Conservation (phyloP, 2,888 invertebrate genomes). For the Busseola fusca region DNA sequence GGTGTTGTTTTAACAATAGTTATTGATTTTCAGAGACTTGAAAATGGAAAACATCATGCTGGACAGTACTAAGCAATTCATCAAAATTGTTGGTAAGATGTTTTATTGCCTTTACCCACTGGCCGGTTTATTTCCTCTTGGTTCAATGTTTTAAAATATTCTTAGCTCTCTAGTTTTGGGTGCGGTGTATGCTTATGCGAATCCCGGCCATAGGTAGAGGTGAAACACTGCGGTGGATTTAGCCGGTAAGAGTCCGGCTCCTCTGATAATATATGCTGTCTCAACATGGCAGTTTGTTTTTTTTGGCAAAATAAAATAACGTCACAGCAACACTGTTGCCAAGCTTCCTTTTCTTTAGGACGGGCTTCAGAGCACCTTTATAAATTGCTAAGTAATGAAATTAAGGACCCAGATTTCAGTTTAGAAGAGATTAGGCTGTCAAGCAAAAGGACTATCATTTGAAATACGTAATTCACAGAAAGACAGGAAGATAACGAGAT, state of each 20-base stretch:
- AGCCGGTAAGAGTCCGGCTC: too few relatives aligned
- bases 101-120: background rate
- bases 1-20: background rate
- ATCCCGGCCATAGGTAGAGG: too few relatives aligned
- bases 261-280: too few relatives aligned
- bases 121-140: background rate
- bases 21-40: constrained; percentile 89
- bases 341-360: background rate
- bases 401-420: background rate
- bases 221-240: too few relatives aligned
- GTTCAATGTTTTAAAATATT: background rate
- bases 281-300: background rate
- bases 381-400: background rate
- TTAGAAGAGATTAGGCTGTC: too few relatives aligned
- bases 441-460: too few relatives aligned
- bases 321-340: background rate
- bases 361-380: background rate
- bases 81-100: constrained; percentile 91
- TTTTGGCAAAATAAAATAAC: background rate
- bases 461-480: too few relatives aligned
- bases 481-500: too few relatives aligned
- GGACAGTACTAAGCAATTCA: constrained; percentile 90
- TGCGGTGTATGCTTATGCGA: too few relatives aligned
- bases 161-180: background rate
- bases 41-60: constrained; percentile 95